phyloP scores from a whole-genome alignment of 2,888 invertebrate genomes.

The Cremastobaeus sp. region DNA sequence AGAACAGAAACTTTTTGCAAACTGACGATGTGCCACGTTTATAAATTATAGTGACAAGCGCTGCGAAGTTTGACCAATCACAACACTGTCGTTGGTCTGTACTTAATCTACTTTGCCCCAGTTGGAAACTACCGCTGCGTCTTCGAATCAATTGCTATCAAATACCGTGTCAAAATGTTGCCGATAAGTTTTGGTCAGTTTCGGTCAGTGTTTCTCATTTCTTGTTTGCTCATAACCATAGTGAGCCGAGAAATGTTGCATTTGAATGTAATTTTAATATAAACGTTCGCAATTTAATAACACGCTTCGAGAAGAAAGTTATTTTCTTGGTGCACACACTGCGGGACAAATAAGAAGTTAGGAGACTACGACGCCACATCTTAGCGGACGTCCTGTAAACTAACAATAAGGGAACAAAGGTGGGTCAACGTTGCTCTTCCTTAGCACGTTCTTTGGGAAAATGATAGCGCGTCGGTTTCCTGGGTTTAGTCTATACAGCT shows the following conservation, averaged over 20 bases:
- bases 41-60: conserved; percentile 38
- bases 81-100: conserved; percentile 16
- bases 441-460: conserved; percentile 48
- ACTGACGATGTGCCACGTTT: conserved; percentile 41
- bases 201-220: no score
- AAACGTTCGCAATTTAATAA: conserved; percentile 28
- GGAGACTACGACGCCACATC: conserved; percentile 11
- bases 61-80: conserved; percentile 36
- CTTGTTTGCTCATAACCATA: no score
- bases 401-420: conserved; percentile 39
- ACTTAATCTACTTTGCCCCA: no score
- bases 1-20: conserved; percentile 40
- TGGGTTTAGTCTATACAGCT: conserved; percentile 23
- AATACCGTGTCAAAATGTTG: no score
- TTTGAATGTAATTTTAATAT: conserved; percentile 16
- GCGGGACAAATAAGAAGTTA: conserved; percentile 39
- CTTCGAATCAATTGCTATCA: no score
- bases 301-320: conserved; percentile 26
- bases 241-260: no score
- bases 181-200: no score
- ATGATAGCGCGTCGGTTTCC: conserved; percentile 21
- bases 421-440: conserved; percentile 45
- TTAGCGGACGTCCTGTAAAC: conserved; percentile 24
- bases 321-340: conserved; percentile 10
- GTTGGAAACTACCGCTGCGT: no score